phyloP scores from a whole-genome alignment of 1,140 invertebrate genomes.

The Fopius arisanus region DNA sequence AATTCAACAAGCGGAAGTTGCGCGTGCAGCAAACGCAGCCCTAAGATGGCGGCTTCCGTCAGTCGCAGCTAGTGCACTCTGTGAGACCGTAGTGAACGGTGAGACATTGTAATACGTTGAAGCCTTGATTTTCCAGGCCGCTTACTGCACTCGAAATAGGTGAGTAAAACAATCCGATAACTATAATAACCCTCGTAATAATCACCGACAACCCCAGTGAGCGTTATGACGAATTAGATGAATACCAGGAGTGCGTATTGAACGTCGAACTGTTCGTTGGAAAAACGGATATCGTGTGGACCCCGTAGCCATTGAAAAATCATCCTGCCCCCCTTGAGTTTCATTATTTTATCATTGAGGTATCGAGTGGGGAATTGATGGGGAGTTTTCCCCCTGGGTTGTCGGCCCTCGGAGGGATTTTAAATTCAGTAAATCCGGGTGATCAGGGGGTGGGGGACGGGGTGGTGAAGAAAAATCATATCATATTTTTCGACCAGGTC shows the following conservation, averaged over 20 bases:
- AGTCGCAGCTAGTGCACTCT: slow-evolving; percentile 59
- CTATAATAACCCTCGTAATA: slow-evolving; percentile 14
- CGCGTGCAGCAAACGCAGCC: slow-evolving; percentile 26
- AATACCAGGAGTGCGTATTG: slow-evolving; percentile 24
- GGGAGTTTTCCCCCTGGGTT: not conserved
- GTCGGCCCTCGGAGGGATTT: not conserved
- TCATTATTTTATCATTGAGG: not conserved
- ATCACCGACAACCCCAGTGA: not conserved
- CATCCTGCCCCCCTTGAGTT: not conserved
- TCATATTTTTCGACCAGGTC: slow-evolving; percentile 24
- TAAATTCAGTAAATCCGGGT: not conserved
- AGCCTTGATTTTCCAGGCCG: slow-evolving; percentile 60
- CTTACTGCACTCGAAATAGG: slow-evolving; percentile 58
- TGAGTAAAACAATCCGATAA: slow-evolving; percentile 43
- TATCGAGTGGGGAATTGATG: not conserved
- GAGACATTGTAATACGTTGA: slow-evolving; percentile 59
- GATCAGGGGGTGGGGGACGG: not conserved
- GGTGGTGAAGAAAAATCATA: not conserved
- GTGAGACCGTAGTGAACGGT: slow-evolving; percentile 61
- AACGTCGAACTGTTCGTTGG: slow-evolving; percentile 29
- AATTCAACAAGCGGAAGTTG: slow-evolving; percentile 56
- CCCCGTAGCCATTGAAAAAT: slow-evolving; percentile 47
- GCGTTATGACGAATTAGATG: not conserved
- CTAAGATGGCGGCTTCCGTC: slow-evolving; percentile 59
- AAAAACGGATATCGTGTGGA: slow-evolving; percentile 41